Evolutionary conservation across 2,113 vertebrate genomes (phyloP).

Genomic region (Antennarius striatus): DNA sequence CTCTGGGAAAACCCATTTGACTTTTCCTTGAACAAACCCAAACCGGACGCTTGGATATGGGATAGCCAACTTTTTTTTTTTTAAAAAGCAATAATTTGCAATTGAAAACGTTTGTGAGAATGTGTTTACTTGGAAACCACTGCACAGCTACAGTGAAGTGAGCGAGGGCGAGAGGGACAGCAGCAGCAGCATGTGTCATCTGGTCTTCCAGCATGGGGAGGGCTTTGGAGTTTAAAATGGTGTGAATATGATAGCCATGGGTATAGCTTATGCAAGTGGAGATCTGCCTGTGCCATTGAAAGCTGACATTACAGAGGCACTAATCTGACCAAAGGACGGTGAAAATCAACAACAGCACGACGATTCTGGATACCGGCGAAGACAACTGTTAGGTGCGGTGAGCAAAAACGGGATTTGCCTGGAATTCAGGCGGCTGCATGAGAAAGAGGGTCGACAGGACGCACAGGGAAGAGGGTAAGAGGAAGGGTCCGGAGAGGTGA

Average conservation of each 20-base stretch:
- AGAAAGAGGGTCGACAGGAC: conserved; percentile 49
- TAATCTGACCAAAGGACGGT: conserved; percentile 55
- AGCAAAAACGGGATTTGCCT: conserved; percentile 25
- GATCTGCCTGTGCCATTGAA: conserved; percentile 60
- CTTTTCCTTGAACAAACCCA: background rate
- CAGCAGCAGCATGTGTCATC: conserved; percentile 68
- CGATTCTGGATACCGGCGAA: conserved; percentile 19
- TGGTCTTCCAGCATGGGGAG: conserved; percentile 76
- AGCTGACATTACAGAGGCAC: conserved; percentile 58
- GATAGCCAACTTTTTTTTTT: no score
- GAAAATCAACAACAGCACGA: conserved; percentile 45
- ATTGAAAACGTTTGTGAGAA: background rate
- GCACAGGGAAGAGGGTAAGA: conserved; percentile 44
- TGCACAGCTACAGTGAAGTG: conserved; percentile 14
- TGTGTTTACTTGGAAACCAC: conserved; percentile 32
- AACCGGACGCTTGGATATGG: background rate
- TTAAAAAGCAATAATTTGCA: no score
- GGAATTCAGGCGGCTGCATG: conserved; percentile 42
- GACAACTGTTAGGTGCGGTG: background rate
- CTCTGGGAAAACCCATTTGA: conserved; percentile 5
- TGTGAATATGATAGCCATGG: conserved; percentile 75
- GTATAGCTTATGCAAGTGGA: conserved; percentile 62
- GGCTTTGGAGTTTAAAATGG: conserved; percentile 80
- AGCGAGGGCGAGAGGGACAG: conserved; percentile 58
- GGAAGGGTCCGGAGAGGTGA: conserved; percentile 63